A percentile compares a stretch with the other conserved stretches of the same genome.
Conservation (phyloP, 1,140 invertebrate species). For the Archivesica marissinica region DNA sequence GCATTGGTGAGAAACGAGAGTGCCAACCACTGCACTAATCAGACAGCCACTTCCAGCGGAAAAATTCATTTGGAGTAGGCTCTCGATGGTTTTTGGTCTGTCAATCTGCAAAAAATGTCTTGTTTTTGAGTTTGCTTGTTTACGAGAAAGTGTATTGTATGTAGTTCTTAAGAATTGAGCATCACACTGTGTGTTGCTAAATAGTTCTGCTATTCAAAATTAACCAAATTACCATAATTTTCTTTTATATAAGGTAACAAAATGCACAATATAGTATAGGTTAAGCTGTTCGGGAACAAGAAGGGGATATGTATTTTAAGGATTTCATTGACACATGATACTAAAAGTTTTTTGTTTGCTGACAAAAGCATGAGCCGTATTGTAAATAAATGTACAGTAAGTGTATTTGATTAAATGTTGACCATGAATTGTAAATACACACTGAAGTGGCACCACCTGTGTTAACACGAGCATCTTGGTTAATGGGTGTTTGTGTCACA, state of each 20-base stretch:
- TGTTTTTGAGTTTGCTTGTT: background rate
- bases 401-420: constrained; percentile 35
- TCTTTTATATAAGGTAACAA: constrained; percentile 24
- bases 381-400: constrained; percentile 42
- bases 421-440: constrained; percentile 26
- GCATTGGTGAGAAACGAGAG: too few species aligned
- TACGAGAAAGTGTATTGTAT: too few species aligned
- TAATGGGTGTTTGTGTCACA: constrained; percentile 5
- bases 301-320: constrained; percentile 15
- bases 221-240: background rate
- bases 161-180: too few species aligned
- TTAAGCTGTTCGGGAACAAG: background rate
- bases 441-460: constrained; percentile 25
- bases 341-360: constrained; percentile 49
- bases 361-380: constrained; percentile 17
- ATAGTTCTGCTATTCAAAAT: too few species aligned
- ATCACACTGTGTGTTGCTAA: too few species aligned
- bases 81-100: too few species aligned
- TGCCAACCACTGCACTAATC: too few species aligned
- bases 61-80: too few species aligned
- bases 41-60: too few species aligned
- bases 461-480: constrained; percentile 15
- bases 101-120: background rate
- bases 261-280: background rate
- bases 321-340: constrained; percentile 43